Conservation (phyloP, 2,797 vertebrate genomes). For the Ciconia nigra region DNA sequence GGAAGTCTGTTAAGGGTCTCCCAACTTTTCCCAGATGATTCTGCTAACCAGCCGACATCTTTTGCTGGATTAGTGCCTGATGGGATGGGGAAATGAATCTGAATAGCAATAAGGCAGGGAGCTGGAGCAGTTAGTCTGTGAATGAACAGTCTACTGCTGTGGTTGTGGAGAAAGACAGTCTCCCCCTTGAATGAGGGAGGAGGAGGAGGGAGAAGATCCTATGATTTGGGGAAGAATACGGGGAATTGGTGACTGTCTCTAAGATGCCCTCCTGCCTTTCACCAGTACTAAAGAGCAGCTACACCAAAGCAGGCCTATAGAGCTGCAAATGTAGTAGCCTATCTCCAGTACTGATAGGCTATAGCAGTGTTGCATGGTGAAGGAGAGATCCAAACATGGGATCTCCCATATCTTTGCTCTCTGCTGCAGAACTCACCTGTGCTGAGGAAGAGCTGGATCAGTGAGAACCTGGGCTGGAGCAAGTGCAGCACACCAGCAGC, state of each 20-base stretch:
- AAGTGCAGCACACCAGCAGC: neutral
- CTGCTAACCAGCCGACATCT: neutral
- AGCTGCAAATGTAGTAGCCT: neutral
- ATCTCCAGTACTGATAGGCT: neutral
- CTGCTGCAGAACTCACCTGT: neutral
- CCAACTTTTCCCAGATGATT: slow-evolving; percentile 27
- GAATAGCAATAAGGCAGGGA: slow-evolving; percentile 9
- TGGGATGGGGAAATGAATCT: neutral
- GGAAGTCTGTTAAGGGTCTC: neutral
- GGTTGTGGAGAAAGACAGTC: neutral
- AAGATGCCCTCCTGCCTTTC: neutral
- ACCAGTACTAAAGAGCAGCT: neutral
- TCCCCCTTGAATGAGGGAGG: neutral
- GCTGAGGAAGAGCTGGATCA: neutral
- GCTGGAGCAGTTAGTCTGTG: neutral
- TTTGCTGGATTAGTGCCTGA: slow-evolving; percentile 20
- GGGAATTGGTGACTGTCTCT: fast-evolving
- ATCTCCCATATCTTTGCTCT: neutral
- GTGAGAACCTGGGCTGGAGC: neutral
- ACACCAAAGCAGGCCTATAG: neutral
- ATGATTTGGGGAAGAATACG: neutral
- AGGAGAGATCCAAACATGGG: neutral
- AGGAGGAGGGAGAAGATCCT: neutral
- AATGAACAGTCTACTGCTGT: neutral
- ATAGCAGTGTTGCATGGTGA: fast-evolving